Base-by-base conservation (phyloP, 2,113 vertebrate genomes). In the Semnornis frantzii region DNA sequence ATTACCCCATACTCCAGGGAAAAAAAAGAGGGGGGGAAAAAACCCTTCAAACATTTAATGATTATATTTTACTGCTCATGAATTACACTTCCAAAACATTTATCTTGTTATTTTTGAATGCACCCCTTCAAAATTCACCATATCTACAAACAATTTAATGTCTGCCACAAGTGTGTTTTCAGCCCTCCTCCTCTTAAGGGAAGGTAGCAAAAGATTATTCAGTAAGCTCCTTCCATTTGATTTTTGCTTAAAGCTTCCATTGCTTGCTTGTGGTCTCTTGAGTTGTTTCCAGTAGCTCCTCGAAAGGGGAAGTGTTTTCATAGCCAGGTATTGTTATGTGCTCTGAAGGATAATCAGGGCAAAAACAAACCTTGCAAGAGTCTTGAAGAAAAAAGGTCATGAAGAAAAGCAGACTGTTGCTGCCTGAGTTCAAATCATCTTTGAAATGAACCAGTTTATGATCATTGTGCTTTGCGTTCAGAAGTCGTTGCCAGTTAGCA, bases 41-140 rank as follows among this genome's bases (percentile, higher is more conserved):
- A 66, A 44, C 27, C 16, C 13, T 2, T 66, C 42, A 83, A 81
- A 46, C 10, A 70, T 68, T 89, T 83, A 52, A 70, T 89, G 28
- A 48, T 82, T 85, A 34, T 62, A 90, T 89, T 93, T 96, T 87
- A 78, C 39, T 91, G 59, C 39, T n/a, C 30, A 75, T 62, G 33
- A 78, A 81, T 85, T 88, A 69, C 44, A 16, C 25, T 80, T 77
- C 24, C 17, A 82, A 87, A 79, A 62, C 18, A 3, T n/a, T 82
- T 52, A 24, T 52, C 24, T 37, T 37, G 37, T 37, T 37, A 37
- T 50, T 57, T 83, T 91, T 80, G 27, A 87, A 74, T 87, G 57
- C 52, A 76, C 12, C 8, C 42, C 33, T 77, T 76, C 68, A 69
- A 82, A 73, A 73, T 77, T 64, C 57, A 71, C 39, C 1, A 0